Conservation (phyloP, 2,888 invertebrate genomes). For the Acleris sparsana region DNA sequence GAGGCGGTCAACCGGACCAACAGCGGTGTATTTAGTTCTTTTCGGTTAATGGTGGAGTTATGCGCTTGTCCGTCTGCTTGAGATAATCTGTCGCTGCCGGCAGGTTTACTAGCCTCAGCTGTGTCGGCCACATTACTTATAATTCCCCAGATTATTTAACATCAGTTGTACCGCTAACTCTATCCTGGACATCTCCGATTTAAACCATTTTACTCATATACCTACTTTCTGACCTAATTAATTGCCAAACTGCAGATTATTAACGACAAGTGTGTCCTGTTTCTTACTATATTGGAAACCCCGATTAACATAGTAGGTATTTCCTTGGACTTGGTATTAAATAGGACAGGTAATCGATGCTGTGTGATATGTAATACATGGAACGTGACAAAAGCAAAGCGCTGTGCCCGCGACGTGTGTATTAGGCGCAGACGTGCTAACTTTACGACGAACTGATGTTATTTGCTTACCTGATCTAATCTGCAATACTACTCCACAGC, state of each 20-base stretch:
- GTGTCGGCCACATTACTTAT: no score
- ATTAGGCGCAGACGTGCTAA: conserved; percentile 62
- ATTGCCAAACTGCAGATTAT: neutral
- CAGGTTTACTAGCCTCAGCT: no score
- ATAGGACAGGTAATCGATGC: conserved; percentile 29
- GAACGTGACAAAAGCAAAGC: conserved; percentile 71
- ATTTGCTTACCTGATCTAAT: conserved; percentile 35
- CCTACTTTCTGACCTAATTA: no score
- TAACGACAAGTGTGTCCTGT: neutral
- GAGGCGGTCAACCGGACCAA: conserved; percentile 45
- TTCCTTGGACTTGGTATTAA: conserved; percentile 42
- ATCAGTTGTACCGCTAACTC: no score
- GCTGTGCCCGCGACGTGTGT: conserved; percentile 54
- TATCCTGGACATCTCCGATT: no score
- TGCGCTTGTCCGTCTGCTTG: neutral
- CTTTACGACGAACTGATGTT: conserved; percentile 42
- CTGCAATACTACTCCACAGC: conserved; percentile 10
- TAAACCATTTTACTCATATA: no score
- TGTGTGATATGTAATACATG: conserved; percentile 50
- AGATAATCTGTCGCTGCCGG: no score
- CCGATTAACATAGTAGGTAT: conserved; percentile 46
- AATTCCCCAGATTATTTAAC: no score
- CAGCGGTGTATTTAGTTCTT: conserved; percentile 48
- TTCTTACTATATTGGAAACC: conserved; percentile 39
- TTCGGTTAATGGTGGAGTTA: conserved; percentile 42